phyloP scores from a whole-genome alignment of 2,888 invertebrate species.

The Sesia apiformis region DNA sequence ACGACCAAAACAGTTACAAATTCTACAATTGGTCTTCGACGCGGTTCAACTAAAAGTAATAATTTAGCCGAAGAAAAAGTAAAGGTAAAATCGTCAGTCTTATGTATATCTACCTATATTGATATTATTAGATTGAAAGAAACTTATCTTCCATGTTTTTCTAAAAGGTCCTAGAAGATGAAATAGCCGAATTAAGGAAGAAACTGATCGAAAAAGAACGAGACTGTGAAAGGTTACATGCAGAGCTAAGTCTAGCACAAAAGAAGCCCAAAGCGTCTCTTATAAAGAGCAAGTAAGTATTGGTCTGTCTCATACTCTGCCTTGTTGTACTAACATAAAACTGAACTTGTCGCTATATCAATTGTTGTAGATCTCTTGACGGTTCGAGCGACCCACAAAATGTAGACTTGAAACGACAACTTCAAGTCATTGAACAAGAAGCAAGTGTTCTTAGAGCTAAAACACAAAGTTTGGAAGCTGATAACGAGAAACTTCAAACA shows the following conservation, averaged over 20 bases:
- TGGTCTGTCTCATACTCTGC: background rate
- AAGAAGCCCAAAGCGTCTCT: slow-evolving; percentile 77
- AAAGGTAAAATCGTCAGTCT: slow-evolving; percentile 49
- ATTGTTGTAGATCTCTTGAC: slow-evolving; percentile 72
- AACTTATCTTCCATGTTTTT: too few relatives aligned
- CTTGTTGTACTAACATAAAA: too few relatives aligned
- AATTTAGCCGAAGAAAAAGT: slow-evolving; percentile 79
- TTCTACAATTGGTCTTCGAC: slow-evolving; percentile 37
- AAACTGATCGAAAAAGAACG: slow-evolving; percentile 88
- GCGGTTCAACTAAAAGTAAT: slow-evolving; percentile 49
- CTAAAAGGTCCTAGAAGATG: slow-evolving; percentile 78
- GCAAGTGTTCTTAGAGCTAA: slow-evolving; percentile 79
- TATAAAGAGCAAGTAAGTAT: slow-evolving; percentile 77
- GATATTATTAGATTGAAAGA: background rate
- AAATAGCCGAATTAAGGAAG: slow-evolving; percentile 82
- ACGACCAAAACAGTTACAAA: slow-evolving; percentile 44
- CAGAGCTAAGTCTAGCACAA: slow-evolving; percentile 78
- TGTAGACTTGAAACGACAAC: slow-evolving; percentile 81
- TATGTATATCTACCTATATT: too few relatives aligned
- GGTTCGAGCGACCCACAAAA: slow-evolving; percentile 74
- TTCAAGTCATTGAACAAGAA: slow-evolving; percentile 86
- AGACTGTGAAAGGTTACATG: slow-evolving; percentile 83
- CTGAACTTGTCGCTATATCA: background rate
- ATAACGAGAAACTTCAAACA: slow-evolving; percentile 82
- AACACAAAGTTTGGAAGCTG: slow-evolving; percentile 79